Base-by-base conservation (phyloP, 2,113 vertebrate species). In the Phyllopteryx taeniolatus region DNA sequence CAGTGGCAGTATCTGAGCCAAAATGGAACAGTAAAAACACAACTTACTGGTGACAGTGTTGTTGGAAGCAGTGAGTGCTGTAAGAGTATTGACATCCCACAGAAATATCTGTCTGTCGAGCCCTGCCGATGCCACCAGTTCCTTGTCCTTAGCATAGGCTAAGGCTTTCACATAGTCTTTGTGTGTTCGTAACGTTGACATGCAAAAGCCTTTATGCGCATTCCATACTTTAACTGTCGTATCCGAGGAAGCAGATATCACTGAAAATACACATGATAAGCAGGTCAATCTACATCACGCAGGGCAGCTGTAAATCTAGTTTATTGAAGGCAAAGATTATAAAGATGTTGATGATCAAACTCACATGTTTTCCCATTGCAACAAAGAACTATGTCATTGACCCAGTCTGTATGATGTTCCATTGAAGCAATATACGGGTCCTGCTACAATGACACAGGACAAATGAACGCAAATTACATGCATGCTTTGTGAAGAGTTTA, bases 201-300 rank as follows among this genome's bases (percentile, higher is more conserved):
- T 99, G 82, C 98, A 99, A 92, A 99, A 99, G 8, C 98, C 98
- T 87, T 99, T 99, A 78, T 99, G 98, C 5, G 98, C 98, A n/a
- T 99, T 99, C 98, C 98, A 99, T 27, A 99, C 97, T 94, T 99
- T 99, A 49, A 99, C 96, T 51, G 97, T 99, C 1, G 97, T 99
- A 79, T 99, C 97, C 1, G 97, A 99, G 54, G 98, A 98, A 46
- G 97, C 97, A 75, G 98, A 99, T 91, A 99, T 99, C 88, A 99
- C 98, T 99, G 64, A 31, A 53, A 49, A 0, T 15, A 51, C 17
- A 8, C 9, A 19, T 11, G 8, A 47, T 31, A n/a, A 49, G 8
- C 27, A 57, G 13, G 10, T 43, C 7, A 17, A 13, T 57, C 3
- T 47, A 14, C 49, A 14, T 56, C 49, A 27, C 19, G 17, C 56